Evolutionary conservation across 1,140 invertebrate species (phyloP), one percentile per base, ranked within the genome.

Genomic region (Drosophila ficusphila): DNA sequence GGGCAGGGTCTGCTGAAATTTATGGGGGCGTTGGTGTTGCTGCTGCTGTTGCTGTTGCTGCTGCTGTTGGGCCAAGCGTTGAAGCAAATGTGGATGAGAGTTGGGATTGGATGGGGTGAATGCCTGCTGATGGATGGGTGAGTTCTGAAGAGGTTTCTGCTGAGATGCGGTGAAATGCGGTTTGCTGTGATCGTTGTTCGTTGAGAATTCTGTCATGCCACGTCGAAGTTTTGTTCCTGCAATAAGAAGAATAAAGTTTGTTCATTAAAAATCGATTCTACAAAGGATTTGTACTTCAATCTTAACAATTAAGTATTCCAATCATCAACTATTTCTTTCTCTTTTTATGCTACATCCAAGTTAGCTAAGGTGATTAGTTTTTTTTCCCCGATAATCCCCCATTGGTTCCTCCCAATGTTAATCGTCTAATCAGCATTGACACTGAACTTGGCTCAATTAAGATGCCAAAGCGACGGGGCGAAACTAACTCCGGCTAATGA

Each of bases 181-280:
- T 77, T 71, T 90, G 64, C 76, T 90, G 70, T 85, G 71, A 48
- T 82, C 77, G 90, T 90, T 90, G 67, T 65, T 76, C 73, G 90
- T 91, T 81, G 90, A 90, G 81, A 91, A 78, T 90, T 91, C 90
- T 79, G 90, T 91, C 90, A 91, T 91, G 74, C 90, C 90, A 91
- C 90, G 90, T 81, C 81, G 81, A 76, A 82, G 64, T 89, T 91
- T 89, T 49, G 61, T 42, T 81, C 90, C 90, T 91, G 76, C 27
- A 91, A 91, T 0, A 11, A 2, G 8, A 23, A 41, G 3, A 54
- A 1, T 0, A 0, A n/a, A 31, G 14, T 14, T 6, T 1, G 19
- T 9, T 27, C 0, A 31, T 38, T 61, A 42, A 14, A 12, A n/a
- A 18, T 0, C 16, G 4, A 9, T n/a, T 18, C 3, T 0, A 8